Evolutionary conservation across 92 coral and sea anemone genomes (phyloP), one percentile per base, ranked within the genome.

Genomic region (Porites lobata): DNA sequence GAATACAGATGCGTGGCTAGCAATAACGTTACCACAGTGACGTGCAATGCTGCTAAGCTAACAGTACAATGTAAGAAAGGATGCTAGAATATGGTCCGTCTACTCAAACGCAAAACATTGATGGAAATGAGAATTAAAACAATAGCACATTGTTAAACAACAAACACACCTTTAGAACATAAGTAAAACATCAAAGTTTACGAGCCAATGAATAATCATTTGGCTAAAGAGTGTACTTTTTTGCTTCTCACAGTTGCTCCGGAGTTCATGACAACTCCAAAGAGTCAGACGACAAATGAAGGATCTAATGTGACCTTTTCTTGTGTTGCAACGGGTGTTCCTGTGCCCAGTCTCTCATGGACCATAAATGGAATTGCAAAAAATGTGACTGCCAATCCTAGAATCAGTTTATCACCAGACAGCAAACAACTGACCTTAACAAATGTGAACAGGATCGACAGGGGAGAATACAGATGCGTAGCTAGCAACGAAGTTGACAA

Each of bases 321-420:
- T 64, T 92, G 95, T 43, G 54, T 62, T 0, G 93, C 83, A 6
- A 76, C 62, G 52, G 95, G 95, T 22, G 18, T 62, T 13, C 93
- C 95, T 29, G 0, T 7, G 11, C 92, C 88, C 11, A 6, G 66
- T 7, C 47, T 74, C 1, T 43, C 68, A 18, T 92, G 95, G 95
- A 72, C 61, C 18, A 85, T 58, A 66, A 61, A 89, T 53, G 81
- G 77, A n/a, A 38, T 21, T 2, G 3, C 14, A 26, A 26, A 1
- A 26, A 1, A 26, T 50, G 5, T 65, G 5, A 61, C 75, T 24
- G 32, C 29, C 3, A 80, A 80, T 54, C 57, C 29, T 24, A 72
- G 80, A 15, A 69, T 82, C 68, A 18, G 67, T 38, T 18, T 56
- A 3, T 4, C 52, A 0, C 13, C 8, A 2, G 29, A 58, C 26